phyloP scores from a whole-genome alignment of 2,113 vertebrate genomes.

The Eubucco bourcierii region DNA sequence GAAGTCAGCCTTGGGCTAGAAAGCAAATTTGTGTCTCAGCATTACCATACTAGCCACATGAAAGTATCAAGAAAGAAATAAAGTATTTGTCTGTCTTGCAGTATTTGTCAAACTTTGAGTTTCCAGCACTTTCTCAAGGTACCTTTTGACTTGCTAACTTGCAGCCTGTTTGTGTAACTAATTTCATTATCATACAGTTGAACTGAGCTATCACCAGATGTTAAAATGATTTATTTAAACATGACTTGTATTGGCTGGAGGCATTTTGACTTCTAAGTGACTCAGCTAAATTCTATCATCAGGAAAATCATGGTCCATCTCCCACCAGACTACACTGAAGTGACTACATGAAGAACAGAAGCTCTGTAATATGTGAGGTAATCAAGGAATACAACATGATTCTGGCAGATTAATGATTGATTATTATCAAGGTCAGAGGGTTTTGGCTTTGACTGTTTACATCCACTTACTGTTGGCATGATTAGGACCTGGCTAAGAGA shows the following conservation, averaged over 20 bases:
- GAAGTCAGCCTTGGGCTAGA: not conserved
- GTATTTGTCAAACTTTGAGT: not conserved
- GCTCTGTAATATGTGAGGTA: not conserved
- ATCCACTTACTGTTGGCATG: not conserved
- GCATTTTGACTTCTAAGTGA: constrained; percentile 5
- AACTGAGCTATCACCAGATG: constrained; percentile 17
- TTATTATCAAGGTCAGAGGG: not conserved
- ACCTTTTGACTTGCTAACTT: not conserved
- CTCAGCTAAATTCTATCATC: not conserved
- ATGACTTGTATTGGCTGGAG: constrained; percentile 7
- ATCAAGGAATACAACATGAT: not conserved
- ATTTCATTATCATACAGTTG: constrained; percentile 25
- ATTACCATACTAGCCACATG: not conserved
- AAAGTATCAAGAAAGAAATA: not conserved
- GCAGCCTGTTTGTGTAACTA: not conserved
- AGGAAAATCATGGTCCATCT: not conserved
- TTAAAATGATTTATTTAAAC: constrained; percentile 27
- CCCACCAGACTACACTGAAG: not conserved
- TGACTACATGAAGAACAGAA: not conserved
- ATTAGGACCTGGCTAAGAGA: not conserved
- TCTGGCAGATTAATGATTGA: not conserved
- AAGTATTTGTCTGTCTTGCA: not conserved
- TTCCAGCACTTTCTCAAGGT: not conserved
- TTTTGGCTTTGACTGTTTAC: not conserved
- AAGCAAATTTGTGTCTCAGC: not conserved